Conservation (phyloP, 2,888 invertebrate species). For the Calameuta idolon region DNA sequence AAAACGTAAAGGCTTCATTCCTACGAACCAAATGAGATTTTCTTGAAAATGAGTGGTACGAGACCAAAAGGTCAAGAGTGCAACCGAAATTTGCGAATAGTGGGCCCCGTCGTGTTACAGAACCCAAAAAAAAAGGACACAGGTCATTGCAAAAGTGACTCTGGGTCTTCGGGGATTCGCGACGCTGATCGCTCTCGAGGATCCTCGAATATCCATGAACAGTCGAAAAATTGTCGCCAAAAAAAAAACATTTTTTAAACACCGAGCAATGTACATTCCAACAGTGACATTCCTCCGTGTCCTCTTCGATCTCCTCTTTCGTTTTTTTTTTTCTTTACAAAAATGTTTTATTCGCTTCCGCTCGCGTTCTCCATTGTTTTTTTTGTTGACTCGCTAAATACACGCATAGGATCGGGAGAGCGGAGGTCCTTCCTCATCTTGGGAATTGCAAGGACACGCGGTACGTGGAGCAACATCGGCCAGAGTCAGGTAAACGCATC, state of each 20-base stretch:
- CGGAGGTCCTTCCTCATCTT: neutral
- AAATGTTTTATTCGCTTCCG: neutral
- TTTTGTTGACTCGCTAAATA: neutral
- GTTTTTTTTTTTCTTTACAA: neutral
- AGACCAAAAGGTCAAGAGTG: neutral
- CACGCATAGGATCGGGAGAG: neutral
- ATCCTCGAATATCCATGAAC: neutral
- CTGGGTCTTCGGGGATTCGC: neutral
- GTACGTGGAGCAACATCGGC: neutral
- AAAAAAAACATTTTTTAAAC: neutral
- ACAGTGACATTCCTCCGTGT: neutral
- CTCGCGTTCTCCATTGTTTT: neutral
- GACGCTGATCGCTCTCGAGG: neutral
- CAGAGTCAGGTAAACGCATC: neutral
- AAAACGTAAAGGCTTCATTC: neutral
- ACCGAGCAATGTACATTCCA: neutral
- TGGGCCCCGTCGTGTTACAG: neutral
- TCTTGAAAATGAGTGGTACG: neutral
- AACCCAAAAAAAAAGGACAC: neutral
- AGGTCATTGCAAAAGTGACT: neutral
- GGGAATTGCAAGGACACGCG: neutral
- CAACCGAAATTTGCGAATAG: neutral
- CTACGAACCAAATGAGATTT: neutral
- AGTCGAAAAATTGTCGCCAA: neutral
- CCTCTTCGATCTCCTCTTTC: neutral